Percentiles rank a stretch among this genome's conserved stretches.
These are phyloP conservation scores for Numenius phaeopus DNA, from an alignment of 2,797 vertebrate species.

Conservation along the genomic window DNA sequence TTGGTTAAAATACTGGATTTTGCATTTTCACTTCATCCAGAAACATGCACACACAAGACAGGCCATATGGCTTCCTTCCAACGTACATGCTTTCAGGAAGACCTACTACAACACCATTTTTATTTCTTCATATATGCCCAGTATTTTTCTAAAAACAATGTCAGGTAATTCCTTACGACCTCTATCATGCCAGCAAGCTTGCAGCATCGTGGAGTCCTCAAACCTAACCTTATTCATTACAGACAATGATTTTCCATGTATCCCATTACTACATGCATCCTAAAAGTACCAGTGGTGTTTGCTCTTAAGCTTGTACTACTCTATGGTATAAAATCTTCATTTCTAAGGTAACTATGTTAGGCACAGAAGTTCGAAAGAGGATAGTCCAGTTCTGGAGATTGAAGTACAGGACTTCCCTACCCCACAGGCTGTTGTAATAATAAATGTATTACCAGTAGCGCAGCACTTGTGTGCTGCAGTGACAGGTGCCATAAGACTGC, in stretches of 20 bases:
- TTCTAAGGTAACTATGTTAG: not conserved
- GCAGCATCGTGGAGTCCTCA: not conserved
- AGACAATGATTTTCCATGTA: not conserved
- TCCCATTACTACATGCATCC: not conserved
- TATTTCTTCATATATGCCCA: not conserved
- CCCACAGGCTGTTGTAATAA: not conserved
- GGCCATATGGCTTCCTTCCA: not conserved
- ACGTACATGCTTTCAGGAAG: not conserved
- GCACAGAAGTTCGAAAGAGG: not conserved
- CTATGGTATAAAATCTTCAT: not conserved
- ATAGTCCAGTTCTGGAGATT: not conserved
- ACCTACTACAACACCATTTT: not conserved
- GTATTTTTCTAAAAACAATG: not conserved
- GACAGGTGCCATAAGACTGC: not conserved
- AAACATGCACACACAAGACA: not conserved
- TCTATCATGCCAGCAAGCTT: not conserved
- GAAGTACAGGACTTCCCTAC: not conserved
- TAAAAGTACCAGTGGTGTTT: not conserved
- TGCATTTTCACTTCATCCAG: not conserved
- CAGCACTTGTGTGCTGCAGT: not conserved
- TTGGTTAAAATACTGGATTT: not conserved
- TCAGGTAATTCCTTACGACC: not conserved
- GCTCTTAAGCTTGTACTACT: not conserved
- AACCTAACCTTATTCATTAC: not conserved
- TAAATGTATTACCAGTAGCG: not conserved